Evolutionary conservation across 2,113 vertebrate species (phyloP), one percentile per base, ranked within the genome.

Genomic region (Collichthys lucidus): DNA sequence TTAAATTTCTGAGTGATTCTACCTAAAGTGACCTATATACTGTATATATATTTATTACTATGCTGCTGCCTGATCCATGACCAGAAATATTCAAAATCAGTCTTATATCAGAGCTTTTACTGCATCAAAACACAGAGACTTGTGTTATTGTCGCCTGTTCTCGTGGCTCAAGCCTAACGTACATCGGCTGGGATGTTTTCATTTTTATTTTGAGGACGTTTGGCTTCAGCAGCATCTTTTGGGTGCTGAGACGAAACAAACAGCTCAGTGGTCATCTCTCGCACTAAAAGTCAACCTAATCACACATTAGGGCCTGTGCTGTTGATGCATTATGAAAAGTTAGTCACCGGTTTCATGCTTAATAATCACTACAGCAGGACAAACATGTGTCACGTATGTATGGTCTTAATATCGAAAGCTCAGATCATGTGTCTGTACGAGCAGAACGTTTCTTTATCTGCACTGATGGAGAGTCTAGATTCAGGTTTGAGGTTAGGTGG

Each of bases 151-250:
- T 46, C 4, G 5, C 65, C 56, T 79, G 26, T 62, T 71, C 66
- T 60, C 65, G 15, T 72, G 65, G 68, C 59, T 63, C 12, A 29
- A 3, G 3, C 50, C n/a, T 79, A 11, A 47, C 70, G 66, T 62
- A 44, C 66, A 53, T 65, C 9, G 70, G 57, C 40, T 86, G 56
- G 63, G 35, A 62, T 64, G 47, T 62, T 74, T 72, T 75, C 49
- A 65, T 19, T 64, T 56, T 72, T 80, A 52, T 53, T n/a, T n/a
- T n/a, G n/a, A n/a, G n/a, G n/a, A n/a, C n/a, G n/a, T n/a, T n/a
- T 87, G 79, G 84, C 69, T 75, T 74, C 60, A 26, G 77, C 74
- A 71, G 67, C 77, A 88, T 79, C 74, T 77, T 82, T 86, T 49
- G 26, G 22, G 56, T 76, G 20, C 63, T 59, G 12, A 77, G 55